Evolutionary conservation across 2,113 vertebrate species (phyloP), one percentile per base, ranked within the genome.

Genomic region (Pitta sordida): DNA sequence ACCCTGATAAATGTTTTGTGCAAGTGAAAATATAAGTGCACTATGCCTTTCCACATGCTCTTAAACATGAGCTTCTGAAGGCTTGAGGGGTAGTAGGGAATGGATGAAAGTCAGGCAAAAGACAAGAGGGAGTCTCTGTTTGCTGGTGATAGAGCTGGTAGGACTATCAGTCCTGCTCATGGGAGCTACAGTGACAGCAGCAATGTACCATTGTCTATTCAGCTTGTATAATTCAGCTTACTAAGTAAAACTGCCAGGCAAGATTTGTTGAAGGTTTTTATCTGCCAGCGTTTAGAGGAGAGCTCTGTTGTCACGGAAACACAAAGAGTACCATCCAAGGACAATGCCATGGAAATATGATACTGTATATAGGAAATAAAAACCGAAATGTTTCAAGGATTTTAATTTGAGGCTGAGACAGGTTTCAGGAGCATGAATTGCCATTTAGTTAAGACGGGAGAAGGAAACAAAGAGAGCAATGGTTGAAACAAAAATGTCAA

Each of bases 251-350:
- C 94, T 86, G 88, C 88, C 91, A 91, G 87, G 67, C 52, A 43
- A 74, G 82, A 93, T 95, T 83, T 91, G 78, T 49, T 84, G 49
- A 74, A 0, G 16, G 4, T 10, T 87, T 91, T 73, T 94, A 93
- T 92, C 92, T 83, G 78, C 77, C 81, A 85, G 52, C 23, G 15
- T 41, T 69, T 67, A 94, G 93, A 73, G 74, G 70, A 88, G 62
- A 88, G 34, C 62, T 90, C 68, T 60, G 65, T 76, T 84, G 87
- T 96, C 52, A 71, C 44, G 39, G 55, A 87, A 67, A 48, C 80
- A 51, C 94, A 97, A 96, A 95, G 41, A 94, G 34, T 64, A 69
- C 81, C 70, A 91, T 68, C 83, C 87, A 97, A 96, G 91, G 93
- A 96, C 24, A 0, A 91, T n/a, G 46, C 22, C 1, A 3, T 88